Conservation (phyloP, 2,113 vertebrate genomes). For the Notothenia coriiceps region DNA sequence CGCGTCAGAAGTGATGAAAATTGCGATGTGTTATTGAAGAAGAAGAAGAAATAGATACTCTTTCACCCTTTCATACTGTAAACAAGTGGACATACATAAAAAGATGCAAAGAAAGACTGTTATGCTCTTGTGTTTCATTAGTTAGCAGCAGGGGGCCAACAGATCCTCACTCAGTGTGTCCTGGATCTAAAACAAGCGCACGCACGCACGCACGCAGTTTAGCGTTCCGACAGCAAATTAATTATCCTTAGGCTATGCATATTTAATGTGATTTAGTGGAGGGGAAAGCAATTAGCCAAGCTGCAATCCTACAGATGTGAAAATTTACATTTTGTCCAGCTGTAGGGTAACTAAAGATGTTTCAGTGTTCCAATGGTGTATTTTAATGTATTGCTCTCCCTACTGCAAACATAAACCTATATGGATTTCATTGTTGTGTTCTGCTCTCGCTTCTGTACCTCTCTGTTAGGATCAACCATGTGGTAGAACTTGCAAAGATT, state of each 20-base stretch:
- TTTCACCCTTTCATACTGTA: not conserved
- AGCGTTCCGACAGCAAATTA: slow-evolving; percentile 54
- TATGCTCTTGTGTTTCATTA: slow-evolving; percentile 57
- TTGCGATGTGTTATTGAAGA: not conserved
- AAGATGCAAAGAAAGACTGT: not conserved
- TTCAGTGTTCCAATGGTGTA: not conserved
- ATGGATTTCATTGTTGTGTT: not conserved
- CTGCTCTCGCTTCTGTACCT: not conserved
- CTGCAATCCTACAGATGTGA: slow-evolving; percentile 18
- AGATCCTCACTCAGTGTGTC: slow-evolving; percentile 68
- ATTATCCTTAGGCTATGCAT: slow-evolving; percentile 50
- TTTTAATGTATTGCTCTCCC: not conserved
- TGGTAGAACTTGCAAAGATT: not conserved
- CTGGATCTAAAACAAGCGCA: slow-evolving; percentile 52
- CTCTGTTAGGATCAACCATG: not conserved
- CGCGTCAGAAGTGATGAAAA: too few relatives aligned
- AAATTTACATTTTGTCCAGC: slow-evolving; percentile 17
- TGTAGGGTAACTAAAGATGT: not conserved
- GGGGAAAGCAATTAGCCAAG: slow-evolving; percentile 38
- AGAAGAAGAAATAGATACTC: not conserved
- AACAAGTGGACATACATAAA: slow-evolving; percentile 9
- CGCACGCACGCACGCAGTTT: slow-evolving; percentile 6
- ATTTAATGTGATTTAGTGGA: slow-evolving; percentile 39
- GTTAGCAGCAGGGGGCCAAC: slow-evolving; percentile 47
- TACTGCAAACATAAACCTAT: not conserved